A percentile compares a stretch with the other conserved stretches of the same genome.
phyloP scores from a whole-genome alignment of 92 coral and sea anemone genomes.

The Plumapathes pennacea region DNA sequence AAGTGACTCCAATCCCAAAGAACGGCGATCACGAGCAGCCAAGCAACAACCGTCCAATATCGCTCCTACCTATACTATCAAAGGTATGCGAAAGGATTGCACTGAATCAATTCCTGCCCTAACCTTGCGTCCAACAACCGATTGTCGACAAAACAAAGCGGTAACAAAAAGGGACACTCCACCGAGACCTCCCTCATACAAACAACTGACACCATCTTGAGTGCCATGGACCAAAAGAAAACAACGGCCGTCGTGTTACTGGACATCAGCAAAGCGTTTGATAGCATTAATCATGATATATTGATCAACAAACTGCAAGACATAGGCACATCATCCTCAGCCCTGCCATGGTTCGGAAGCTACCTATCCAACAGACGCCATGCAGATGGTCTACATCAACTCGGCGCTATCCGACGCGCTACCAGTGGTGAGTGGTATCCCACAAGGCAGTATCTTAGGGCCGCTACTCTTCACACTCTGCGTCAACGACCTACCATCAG shows the following conservation, averaged over 20 bases:
- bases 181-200: slow-evolving; percentile 35
- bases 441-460: slow-evolving; percentile 6
- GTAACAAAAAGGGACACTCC: slow-evolving; percentile 27
- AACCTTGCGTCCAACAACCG: neutral
- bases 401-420: slow-evolving; percentile 12
- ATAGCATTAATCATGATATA: slow-evolving; percentile 28
- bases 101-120: slow-evolving; percentile 1
- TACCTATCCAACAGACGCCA: slow-evolving; percentile 1
- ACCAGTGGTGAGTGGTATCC: slow-evolving; percentile 5
- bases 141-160: slow-evolving; percentile 10
- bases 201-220: slow-evolving; percentile 25
- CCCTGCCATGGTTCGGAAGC: slow-evolving; percentile 17
- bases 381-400: neutral
- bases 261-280: slow-evolving; percentile 7
- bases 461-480: slow-evolving; percentile 4
- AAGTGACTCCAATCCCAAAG: slow-evolving; percentile 37
- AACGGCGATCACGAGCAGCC: slow-evolving; percentile 34
- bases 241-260: slow-evolving; percentile 24
- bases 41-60: slow-evolving; percentile 36
- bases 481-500: slow-evolving; percentile 12
- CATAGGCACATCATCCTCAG: slow-evolving; percentile 19
- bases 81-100: slow-evolving; percentile 34
- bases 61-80: slow-evolving; percentile 41
- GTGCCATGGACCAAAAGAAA: slow-evolving; percentile 28
- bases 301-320: slow-evolving; percentile 28